Conservation (phyloP, 2,888 invertebrate genomes). For the Drosophila neutralis region DNA sequence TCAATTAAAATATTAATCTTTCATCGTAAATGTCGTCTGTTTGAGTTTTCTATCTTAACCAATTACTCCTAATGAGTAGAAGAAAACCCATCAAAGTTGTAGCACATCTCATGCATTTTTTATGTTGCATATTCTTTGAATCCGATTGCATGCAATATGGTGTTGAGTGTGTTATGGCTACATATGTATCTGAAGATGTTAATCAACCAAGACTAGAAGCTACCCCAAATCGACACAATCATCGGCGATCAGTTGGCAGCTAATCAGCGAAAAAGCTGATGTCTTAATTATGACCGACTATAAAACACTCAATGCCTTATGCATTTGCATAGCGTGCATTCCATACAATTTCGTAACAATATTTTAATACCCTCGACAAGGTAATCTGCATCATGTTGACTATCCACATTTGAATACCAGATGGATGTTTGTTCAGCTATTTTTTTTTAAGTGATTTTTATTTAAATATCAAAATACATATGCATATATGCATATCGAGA, state of each 20-base stretch:
- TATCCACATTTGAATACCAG: constrained; percentile 4
- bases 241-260: neutral
- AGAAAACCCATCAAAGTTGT: neutral
- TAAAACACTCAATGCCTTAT: constrained; percentile 1
- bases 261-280: neutral
- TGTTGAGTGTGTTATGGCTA: neutral
- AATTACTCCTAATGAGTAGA: neutral
- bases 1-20: neutral
- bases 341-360: constrained; percentile 5
- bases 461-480: neutral
- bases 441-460: neutral
- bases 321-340: constrained; percentile 5
- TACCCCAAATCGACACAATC: neutral
- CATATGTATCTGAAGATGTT: neutral
- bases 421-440: neutral
- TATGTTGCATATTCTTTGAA: too few relatives aligned
- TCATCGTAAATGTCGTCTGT: neutral
- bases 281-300: neutral
- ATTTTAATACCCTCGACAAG: constrained; percentile 12
- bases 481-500: neutral
- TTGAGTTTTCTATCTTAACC: neutral
- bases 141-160: neutral
- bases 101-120: neutral
- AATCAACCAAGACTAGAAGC: neutral
- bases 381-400: constrained; percentile 6